phyloP scores from a whole-genome alignment of 2,113 vertebrate species.

The Podarcis cretensis region DNA sequence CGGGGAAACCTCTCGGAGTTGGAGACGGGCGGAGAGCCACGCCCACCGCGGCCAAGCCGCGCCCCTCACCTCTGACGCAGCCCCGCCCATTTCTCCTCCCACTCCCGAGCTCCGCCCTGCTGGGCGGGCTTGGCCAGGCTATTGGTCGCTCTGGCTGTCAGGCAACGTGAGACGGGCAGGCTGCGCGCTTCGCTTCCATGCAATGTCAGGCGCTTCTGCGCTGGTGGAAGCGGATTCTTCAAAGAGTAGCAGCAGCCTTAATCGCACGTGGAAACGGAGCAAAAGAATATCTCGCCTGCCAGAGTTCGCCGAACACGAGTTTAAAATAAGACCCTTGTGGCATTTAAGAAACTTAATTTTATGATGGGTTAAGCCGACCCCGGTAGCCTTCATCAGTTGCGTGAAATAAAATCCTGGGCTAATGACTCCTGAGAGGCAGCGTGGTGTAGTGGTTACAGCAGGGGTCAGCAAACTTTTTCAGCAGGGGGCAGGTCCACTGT shows the following conservation, averaged over 20 bases:
- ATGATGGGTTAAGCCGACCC: too few relatives aligned
- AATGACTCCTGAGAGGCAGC: too few relatives aligned
- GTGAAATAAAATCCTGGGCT: too few relatives aligned
- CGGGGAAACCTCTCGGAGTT: not conserved
- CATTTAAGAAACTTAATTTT: too few relatives aligned
- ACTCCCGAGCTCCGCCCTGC: too few relatives aligned
- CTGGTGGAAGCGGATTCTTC: not conserved
- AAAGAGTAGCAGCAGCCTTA: not conserved
- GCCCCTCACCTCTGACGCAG: not conserved
- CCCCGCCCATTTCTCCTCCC: accelerated
- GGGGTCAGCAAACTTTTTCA: too few relatives aligned
- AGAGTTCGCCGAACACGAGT: too few relatives aligned
- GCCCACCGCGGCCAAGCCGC: not conserved
- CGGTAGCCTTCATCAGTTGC: too few relatives aligned
- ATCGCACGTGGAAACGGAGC: too few relatives aligned
- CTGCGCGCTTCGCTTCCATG: not conserved
- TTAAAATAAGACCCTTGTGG: too few relatives aligned
- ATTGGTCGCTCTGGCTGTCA: not conserved
- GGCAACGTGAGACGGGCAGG: not conserved
- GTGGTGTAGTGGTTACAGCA: too few relatives aligned
- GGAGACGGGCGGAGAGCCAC: not conserved
- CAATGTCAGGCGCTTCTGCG: not conserved
- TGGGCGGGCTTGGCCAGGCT: not conserved
- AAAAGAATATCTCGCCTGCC: not conserved
- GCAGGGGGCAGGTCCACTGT: too few relatives aligned